Percentiles rank a stretch among this genome's conserved stretches.
Conservation (phyloP, 2,888 invertebrate genomes). For the Mimachlamys varia region DNA sequence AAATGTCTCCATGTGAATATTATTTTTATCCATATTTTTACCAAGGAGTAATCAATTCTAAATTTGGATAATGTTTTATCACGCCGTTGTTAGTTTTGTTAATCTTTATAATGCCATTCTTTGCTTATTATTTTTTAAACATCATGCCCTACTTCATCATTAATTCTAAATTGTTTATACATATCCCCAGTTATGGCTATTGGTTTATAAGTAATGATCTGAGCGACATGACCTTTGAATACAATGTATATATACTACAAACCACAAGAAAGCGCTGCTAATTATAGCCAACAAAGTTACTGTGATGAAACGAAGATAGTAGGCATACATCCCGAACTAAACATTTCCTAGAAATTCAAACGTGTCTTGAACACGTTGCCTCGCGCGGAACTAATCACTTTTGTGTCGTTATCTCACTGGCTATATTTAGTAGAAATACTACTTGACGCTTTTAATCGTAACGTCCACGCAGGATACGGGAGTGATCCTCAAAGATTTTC, state of each 20-base stretch:
- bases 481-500: neutral
- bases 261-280: neutral
- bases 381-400: neutral
- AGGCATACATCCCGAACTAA: neutral
- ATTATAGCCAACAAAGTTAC: too few relatives aligned
- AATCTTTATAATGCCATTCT: neutral
- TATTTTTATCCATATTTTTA: too few relatives aligned
- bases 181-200: neutral
- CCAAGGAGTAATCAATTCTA: too few relatives aligned
- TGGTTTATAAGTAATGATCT: neutral
- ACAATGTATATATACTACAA: neutral
- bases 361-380: neutral
- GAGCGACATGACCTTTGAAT: neutral
- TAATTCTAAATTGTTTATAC: too few relatives aligned
- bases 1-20: too few relatives aligned
- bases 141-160: too few relatives aligned
- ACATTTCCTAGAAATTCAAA: neutral
- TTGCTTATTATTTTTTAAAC: too few relatives aligned
- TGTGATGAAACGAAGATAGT: neutral
- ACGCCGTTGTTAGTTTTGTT: too few relatives aligned
- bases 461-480: neutral
- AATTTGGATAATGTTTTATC: too few relatives aligned
- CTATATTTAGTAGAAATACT: neutral
- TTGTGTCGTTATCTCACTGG: neutral
- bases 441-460: neutral